Evolutionary conservation across 2,113 vertebrate species (phyloP).

Genomic region (Nettapus auritus): DNA sequence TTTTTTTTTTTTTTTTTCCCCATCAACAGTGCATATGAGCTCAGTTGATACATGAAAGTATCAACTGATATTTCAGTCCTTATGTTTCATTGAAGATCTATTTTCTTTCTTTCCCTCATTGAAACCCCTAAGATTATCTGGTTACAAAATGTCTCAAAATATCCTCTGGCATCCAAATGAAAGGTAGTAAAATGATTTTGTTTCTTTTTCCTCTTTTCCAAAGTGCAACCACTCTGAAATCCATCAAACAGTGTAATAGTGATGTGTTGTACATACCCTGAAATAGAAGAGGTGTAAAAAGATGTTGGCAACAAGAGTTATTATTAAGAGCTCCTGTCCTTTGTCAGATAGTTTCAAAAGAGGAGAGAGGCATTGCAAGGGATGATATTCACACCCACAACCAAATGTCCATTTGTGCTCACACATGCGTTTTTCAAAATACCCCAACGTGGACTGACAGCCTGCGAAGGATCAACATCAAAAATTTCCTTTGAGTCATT

Average conservation of each 20-base stretch:
- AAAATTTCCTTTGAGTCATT: not conserved
- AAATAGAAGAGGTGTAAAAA: constrained; percentile 32
- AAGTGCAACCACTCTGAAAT: constrained; percentile 13
- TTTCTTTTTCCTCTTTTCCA: constrained; percentile 14
- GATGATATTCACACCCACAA: not conserved
- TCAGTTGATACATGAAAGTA: not conserved
- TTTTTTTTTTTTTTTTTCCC: constrained; percentile 1
- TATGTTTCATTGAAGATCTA: not conserved
- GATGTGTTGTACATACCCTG: not conserved
- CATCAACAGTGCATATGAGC: not conserved
- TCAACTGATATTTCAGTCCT: not conserved
- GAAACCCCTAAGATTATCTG: constrained; percentile 1
- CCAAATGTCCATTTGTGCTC: not conserved
- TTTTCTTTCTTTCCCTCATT: constrained; percentile 30
- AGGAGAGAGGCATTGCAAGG: not conserved
- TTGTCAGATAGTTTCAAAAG: constrained; percentile 3
- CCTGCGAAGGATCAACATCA: not conserved
- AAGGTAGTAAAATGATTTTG: constrained; percentile 10
- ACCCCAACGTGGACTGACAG: not conserved
- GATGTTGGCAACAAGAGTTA: not conserved
- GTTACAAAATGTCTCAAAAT: constrained; percentile 27
- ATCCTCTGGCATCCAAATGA: constrained; percentile 9
- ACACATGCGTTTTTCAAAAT: constrained; percentile 4
- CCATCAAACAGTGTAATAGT: not conserved
- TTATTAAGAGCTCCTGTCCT: not conserved